Evolutionary conservation across 35 echinoderm and acorn worm species (phyloP), one percentile per base, ranked within the genome.

Genomic region (Apostichopus japonicus): DNA sequence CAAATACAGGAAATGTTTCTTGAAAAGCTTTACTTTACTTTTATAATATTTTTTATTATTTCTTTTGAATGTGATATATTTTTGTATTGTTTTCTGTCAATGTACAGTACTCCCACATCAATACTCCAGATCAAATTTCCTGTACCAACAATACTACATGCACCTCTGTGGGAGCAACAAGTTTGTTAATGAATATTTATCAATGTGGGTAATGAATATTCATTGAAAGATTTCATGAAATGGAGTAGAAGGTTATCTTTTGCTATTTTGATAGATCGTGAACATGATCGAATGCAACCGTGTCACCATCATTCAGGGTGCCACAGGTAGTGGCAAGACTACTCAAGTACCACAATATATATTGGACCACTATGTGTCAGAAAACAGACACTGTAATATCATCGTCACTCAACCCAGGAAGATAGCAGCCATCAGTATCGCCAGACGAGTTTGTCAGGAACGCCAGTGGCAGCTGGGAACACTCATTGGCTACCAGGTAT

Each of bases 351-450:
- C 97, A 0, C 97, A 99, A 93, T 99, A 91, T 80, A 96, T 99
- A 58, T 84, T 99, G 52, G 95, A 99, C 71, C 81, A 99, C 13
- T 96, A 99, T 77, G 97, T 95, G 6, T 77, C 23, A 13, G 87
- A 95, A 56, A 92, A 94, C 23, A 92, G 92, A 56, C 93, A 99
- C 73, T 98, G 97, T 24, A 98, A 99, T 78, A 99, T 99, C 90
- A 89, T 99, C 24, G 97, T 99, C 83, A 99, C 97, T 19, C 97
- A 99, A 91, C 97, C 97, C 5, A 80, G 97, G 77, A 92, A 93
- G 67, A 99, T 99, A 72, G 97, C 97, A 22, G 97, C 97, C 80
- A 98, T 98, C 89, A 99, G 97, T 77, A 99, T 99, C 55, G 95
- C 97, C 22, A 93, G 92, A 77, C 65, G 97, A 44, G 97, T 99